These are phyloP conservation scores for Microtus pennsylvanicus DNA, from an alignment of 2,113 vertebrate species.

Conservation along the genomic window DNA sequence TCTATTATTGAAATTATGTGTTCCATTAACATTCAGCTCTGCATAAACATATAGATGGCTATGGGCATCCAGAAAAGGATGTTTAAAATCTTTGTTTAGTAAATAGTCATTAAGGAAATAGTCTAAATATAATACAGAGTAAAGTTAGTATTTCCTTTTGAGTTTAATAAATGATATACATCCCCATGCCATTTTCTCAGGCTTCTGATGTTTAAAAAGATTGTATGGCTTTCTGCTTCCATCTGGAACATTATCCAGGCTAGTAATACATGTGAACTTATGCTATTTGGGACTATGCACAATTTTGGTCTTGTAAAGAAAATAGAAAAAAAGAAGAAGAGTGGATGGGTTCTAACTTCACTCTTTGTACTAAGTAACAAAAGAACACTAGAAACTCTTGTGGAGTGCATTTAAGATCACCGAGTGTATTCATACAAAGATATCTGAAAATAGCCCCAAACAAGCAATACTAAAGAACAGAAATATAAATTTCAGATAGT, in stretches of 20 bases:
- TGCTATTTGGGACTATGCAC: not conserved
- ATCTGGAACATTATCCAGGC: not conserved
- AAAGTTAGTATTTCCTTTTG: constrained; percentile 10
- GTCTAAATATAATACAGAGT: not conserved
- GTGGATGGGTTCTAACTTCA: not conserved
- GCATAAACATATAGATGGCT: constrained; percentile 19
- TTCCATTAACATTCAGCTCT: constrained; percentile 39
- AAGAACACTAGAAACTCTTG: not conserved
- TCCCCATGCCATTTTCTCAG: not conserved
- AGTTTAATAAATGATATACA: not conserved
- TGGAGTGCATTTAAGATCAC: not conserved
- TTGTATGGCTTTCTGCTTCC: not conserved
- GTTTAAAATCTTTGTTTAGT: constrained; percentile 45
- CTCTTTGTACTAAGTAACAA: not conserved
- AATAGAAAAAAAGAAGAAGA: not conserved
- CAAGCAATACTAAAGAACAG: not conserved
- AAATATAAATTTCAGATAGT: not conserved
- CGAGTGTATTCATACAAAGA: not conserved
- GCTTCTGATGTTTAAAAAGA: constrained; percentile 19
- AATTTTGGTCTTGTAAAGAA: not conserved
- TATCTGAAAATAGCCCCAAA: not conserved
- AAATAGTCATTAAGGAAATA: constrained; percentile 43
- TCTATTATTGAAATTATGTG: constrained; percentile 56
- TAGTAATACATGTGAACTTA: not conserved
- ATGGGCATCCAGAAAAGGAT: not conserved